phyloP scores from a whole-genome alignment of 53 echinoderm and acorn worm genomes.

The Stichopus horrens region DNA sequence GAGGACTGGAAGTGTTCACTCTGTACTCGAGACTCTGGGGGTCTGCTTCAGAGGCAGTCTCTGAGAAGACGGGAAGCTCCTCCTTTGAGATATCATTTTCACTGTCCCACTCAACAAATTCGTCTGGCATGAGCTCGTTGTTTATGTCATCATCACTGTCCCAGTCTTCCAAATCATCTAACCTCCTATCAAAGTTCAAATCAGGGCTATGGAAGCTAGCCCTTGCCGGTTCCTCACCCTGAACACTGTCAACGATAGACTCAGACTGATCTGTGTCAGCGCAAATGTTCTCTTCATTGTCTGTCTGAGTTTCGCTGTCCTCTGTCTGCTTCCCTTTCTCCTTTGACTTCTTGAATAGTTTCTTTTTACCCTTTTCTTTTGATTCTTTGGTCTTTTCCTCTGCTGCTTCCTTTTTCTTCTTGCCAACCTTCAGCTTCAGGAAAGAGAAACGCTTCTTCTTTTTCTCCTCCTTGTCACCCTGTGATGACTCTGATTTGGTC shows the following conservation, averaged over 20 bases:
- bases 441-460: constrained; percentile 96
- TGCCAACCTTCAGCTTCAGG: constrained; percentile 75
- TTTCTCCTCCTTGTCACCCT: constrained; percentile 58
- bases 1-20: constrained; percentile 2
- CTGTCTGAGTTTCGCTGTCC: constrained; percentile 44
- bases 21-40: constrained; percentile 34
- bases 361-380: constrained; percentile 70
- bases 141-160: constrained; percentile 90
- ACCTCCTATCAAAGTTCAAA: constrained; percentile 67
- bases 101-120: constrained; percentile 93
- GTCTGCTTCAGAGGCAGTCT: constrained; percentile 75
- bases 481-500: constrained; percentile 35
- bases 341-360: constrained; percentile 63
- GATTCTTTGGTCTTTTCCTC: constrained; percentile 51
- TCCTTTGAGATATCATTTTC: constrained; percentile 90
- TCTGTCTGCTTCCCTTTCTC: constrained; percentile 46
- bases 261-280: constrained; percentile 41
- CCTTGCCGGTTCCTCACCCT: constrained; percentile 17
- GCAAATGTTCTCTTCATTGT: constrained; percentile 43
- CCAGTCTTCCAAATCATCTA: constrained; percentile 83
- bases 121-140: constrained; percentile 94
- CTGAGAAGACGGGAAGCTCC: constrained; percentile 83
- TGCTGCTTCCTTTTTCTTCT: constrained; percentile 60
- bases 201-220: constrained; percentile 49
- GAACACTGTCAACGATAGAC: constrained; percentile 29